phyloP scores from a whole-genome alignment of 2,888 invertebrate species.

The Carabus problematicus region DNA sequence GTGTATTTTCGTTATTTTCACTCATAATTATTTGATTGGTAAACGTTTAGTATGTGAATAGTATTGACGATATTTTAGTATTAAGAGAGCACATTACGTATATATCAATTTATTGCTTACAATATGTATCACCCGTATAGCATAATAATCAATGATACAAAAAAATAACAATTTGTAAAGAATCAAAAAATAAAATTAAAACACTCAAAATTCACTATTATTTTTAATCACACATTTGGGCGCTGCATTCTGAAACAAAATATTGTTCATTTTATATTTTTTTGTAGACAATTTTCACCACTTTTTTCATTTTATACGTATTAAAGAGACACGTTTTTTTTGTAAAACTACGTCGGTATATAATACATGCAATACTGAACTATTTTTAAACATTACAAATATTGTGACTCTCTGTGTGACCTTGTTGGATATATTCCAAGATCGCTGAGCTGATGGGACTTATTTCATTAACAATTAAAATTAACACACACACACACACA shows the following conservation, averaged over 20 bases:
- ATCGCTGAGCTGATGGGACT: not conserved
- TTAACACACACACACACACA: too few relatives aligned
- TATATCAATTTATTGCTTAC: not conserved
- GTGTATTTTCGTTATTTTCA: not conserved
- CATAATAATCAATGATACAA: not conserved
- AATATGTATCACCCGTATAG: not conserved
- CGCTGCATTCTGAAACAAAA: too few relatives aligned
- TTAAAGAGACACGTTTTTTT: slow-evolving; percentile 19
- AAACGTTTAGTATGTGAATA: not conserved
- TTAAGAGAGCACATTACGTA: not conserved
- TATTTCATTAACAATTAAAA: not conserved
- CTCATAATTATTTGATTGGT: not conserved
- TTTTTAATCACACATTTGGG: not conserved
- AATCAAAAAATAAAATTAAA: not conserved
- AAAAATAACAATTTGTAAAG: not conserved
- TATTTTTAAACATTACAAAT: slow-evolving; percentile 40
- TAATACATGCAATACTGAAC: slow-evolving; percentile 14
- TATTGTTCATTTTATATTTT: too few relatives aligned
- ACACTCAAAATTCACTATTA: not conserved
- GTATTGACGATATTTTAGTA: not conserved
- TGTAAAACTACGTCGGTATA: slow-evolving; percentile 21
- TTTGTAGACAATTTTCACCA: too few relatives aligned
- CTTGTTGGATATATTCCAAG: slow-evolving; percentile 33
- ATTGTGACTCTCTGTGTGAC: slow-evolving; percentile 20
- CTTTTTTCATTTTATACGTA: not conserved